Base-by-base conservation (phyloP, 1,140 invertebrate genomes). In the Penaeus japonicus region DNA sequence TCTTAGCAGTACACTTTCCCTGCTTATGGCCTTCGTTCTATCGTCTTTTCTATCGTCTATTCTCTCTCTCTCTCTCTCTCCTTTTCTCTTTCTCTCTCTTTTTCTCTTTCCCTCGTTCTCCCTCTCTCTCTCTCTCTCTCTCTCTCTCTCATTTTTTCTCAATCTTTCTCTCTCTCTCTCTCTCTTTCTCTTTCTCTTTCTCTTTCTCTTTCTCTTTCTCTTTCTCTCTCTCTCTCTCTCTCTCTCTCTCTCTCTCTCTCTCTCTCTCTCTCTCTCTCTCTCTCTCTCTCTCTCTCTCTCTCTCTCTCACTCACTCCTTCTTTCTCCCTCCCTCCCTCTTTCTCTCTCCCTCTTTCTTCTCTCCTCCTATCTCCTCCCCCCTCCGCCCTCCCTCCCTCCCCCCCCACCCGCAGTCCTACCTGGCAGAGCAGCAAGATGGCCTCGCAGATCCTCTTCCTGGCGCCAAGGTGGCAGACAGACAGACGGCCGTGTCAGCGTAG, bases 201-300 rank as follows among this genome's bases (percentile, higher is more conserved):
- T 30, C 55, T 73, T 39, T 62, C 62, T 84, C 59, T 70, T 57
- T 47, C 62, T 84, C 62, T 84, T 59, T 70, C 30, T 39, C 77
- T 79, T 32, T 79, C 35, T 39, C 77, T 39, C 77, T 79, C 35
- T 79, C 77, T 79, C 35, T 65, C 59, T 65, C 59, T 65, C 59
- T 65, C 59, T 65, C 59, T 65, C 17, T 20, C 73, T 30, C 10
- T 10, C 73, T 30, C 73, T 57, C 47, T 55, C 79, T 57, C 30
- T 57, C 30, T 24, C 15, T 32, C 35, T 39, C 53, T 47, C 79
- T 27, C 30, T 17, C n/a, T 32, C n/a, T 18, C 79, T 22, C 22
- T 57, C 20, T 30, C 57, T 22, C 22, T 27, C 30, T 57, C 54
- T 27, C 22, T 27, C 18, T 18, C 57, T 12, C 12, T 4, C 59